These are phyloP conservation scores for Sebastes paucispinis DNA, from an alignment of 2,797 vertebrate species.

Conservation along the genomic window DNA sequence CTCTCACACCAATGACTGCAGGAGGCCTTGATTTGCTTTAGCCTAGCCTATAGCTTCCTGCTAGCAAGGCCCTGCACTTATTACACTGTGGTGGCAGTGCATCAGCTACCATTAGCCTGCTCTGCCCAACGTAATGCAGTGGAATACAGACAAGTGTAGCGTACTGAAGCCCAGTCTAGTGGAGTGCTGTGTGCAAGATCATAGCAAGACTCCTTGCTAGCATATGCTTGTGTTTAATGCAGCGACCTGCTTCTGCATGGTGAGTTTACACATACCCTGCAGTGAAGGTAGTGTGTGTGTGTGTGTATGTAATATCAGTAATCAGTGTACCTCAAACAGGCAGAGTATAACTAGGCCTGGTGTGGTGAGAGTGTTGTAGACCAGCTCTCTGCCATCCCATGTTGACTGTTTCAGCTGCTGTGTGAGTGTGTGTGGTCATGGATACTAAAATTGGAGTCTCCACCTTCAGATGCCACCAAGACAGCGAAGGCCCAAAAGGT, in stretches of 20 bases:
- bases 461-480: slow-evolving; percentile 39
- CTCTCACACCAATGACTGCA: slow-evolving; percentile 84
- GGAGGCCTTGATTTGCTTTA: slow-evolving; percentile 78
- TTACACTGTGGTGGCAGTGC: slow-evolving; percentile 32
- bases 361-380: slow-evolving; percentile 68
- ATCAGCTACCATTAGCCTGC: slow-evolving; percentile 63
- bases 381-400: slow-evolving; percentile 46
- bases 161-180: slow-evolving; percentile 83
- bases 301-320: slow-evolving; percentile 78
- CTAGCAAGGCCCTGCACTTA: slow-evolving; percentile 63
- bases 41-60: slow-evolving; percentile 69
- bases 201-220: slow-evolving; percentile 82
- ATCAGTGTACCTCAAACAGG: slow-evolving; percentile 84
- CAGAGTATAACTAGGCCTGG: slow-evolving; percentile 83
- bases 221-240: slow-evolving; percentile 85
- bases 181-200: slow-evolving; percentile 82
- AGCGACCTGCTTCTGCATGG: slow-evolving; percentile 86
- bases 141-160: slow-evolving; percentile 78
- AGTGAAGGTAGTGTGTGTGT: slow-evolving; percentile 77
- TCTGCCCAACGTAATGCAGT: slow-evolving; percentile 71
- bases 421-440: slow-evolving; percentile 20
- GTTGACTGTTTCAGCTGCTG: slow-evolving; percentile 41
- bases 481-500: slow-evolving; percentile 40
- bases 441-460: slow-evolving; percentile 51
- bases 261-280: slow-evolving; percentile 81